These are phyloP conservation scores for Coreius guichenoti DNA, from an alignment of 2,797 vertebrate species.

Conservation along the genomic window DNA sequence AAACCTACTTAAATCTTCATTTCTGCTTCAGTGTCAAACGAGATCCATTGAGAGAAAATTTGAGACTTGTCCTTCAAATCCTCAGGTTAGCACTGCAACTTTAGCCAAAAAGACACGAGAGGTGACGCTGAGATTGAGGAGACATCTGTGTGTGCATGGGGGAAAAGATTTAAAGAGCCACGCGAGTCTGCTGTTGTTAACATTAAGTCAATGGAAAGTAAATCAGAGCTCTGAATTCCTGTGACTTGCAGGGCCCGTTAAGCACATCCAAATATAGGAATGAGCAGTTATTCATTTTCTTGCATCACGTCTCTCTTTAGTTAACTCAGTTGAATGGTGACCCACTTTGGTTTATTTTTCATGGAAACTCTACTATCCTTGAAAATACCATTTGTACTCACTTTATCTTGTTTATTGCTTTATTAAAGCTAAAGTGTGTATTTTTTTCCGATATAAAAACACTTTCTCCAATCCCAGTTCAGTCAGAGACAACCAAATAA, in stretches of 20 bases:
- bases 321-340: background rate
- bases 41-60: background rate
- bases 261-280: conserved; percentile 39
- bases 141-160: conserved; percentile 18
- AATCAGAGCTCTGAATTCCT: conserved; percentile 20
- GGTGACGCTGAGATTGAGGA: background rate
- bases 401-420: background rate
- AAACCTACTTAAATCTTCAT: background rate
- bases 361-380: background rate
- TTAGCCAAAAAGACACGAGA: conserved; percentile 31
- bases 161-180: conserved; percentile 23
- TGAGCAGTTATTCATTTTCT: conserved; percentile 4
- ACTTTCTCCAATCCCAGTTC: background rate
- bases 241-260: background rate
- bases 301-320: background rate
- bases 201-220: conserved; percentile 28
- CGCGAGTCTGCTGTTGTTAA: conserved; percentile 29
- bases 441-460: background rate
- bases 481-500: background rate
- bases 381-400: background rate
- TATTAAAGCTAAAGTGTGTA: background rate
- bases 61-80: conserved; percentile 5
- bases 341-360: conserved; percentile 10
- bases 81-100: conserved; percentile 8
- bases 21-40: background rate